Percentiles rank a stretch among this genome's conserved stretches.
These are phyloP conservation scores for Stenodera caucasica DNA, from an alignment of 2,888 invertebrate genomes.

Conservation along the genomic window DNA sequence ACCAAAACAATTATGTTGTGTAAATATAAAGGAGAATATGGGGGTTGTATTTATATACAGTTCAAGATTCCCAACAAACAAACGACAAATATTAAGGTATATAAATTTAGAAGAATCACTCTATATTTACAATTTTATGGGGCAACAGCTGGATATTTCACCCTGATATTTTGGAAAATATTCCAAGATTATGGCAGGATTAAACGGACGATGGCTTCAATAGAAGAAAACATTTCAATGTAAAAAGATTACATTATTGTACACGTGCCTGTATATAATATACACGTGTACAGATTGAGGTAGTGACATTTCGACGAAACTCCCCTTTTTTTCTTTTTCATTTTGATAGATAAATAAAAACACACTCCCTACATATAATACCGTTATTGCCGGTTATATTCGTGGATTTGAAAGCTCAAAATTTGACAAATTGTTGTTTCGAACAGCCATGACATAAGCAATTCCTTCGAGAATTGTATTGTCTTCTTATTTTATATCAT, in stretches of 20 bases:
- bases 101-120: not conserved
- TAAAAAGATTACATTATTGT: not conserved
- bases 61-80: not conserved
- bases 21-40: conserved; percentile 22
- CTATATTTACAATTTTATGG: not conserved
- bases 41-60: conserved; percentile 22
- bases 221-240: not conserved
- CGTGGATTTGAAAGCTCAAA: not conserved
- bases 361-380: not conserved
- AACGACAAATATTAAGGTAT: not conserved
- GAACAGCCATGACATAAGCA: conserved; percentile 7
- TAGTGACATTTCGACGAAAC: not conserved
- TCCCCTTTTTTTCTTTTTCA: too few species aligned
- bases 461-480: conserved; percentile 10
- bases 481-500: conserved; percentile 10
- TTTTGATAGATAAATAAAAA: not conserved
- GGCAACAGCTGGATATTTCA: conserved; percentile 2
- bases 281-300: not conserved
- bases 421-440: conserved; percentile 4
- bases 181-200: not conserved
- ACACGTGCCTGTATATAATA: not conserved
- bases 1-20: conserved; percentile 22
- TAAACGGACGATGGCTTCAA: not conserved
- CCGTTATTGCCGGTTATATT: not conserved
- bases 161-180: not conserved